These are phyloP conservation scores for Mylabris phalerata DNA, from an alignment of 1,140 invertebrate genomes.

Conservation along the genomic window DNA sequence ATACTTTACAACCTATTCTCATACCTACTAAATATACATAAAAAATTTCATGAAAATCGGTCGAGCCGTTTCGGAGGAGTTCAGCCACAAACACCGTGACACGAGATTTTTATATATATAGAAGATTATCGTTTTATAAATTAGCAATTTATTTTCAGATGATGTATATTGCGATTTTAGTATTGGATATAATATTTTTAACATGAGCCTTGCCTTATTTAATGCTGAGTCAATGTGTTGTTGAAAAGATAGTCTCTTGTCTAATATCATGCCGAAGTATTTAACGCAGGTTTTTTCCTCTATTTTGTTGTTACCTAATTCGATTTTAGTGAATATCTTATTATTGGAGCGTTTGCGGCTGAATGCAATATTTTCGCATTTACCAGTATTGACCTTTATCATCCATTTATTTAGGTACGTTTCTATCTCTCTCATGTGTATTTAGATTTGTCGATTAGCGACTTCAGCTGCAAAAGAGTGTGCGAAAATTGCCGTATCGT, in stretches of 20 bases:
- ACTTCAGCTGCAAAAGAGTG: constrained; percentile 4
- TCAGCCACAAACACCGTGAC: no score
- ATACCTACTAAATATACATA: no score
- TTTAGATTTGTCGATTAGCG: no score
- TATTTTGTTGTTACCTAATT: not conserved
- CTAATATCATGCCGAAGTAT: constrained; percentile 7
- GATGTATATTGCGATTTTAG: not conserved
- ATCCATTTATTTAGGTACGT: constrained; percentile 30
- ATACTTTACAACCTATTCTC: no score
- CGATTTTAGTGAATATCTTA: not conserved
- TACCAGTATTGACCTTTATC: constrained; percentile 30
- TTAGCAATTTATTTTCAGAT: not conserved
- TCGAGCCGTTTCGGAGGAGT: no score
- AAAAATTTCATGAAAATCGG: no score
- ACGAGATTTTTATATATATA: no score
- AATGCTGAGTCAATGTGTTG: constrained; percentile 1
- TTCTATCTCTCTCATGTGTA: no score
- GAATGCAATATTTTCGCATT: constrained; percentile 21
- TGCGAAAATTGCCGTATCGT: no score
- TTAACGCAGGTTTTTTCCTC: not conserved
- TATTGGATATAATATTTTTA: no score
- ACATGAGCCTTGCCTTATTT: not conserved
- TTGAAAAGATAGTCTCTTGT: not conserved
- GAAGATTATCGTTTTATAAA: not conserved
- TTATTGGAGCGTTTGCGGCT: constrained; percentile 1